A percentile compares a stretch with the other conserved stretches of the same genome.
phyloP scores from a whole-genome alignment of 2,888 invertebrate genomes.

The Galerucella pusilla region DNA sequence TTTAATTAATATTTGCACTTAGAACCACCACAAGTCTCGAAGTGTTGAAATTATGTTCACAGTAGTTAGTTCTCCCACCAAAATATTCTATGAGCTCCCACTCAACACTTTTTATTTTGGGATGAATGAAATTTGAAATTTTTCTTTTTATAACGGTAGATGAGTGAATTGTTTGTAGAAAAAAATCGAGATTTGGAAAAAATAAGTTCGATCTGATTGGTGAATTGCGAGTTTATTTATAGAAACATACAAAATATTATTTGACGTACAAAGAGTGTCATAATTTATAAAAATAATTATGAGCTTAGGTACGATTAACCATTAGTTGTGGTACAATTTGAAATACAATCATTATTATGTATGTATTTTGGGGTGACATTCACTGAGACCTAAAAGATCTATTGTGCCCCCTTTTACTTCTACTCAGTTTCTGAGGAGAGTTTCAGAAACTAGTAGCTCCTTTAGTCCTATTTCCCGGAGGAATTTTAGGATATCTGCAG shows the following conservation, averaged over 20 bases:
- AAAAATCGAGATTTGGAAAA: slow-evolving; percentile 2
- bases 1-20: slow-evolving; percentile 25
- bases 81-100: slow-evolving; percentile 33
- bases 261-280: neutral
- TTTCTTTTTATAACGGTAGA: slow-evolving; percentile 18
- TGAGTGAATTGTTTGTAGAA: slow-evolving; percentile 10
- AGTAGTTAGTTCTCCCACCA: slow-evolving; percentile 34
- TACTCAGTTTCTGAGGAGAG: no score
- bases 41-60: slow-evolving; percentile 21
- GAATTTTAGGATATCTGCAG: no score
- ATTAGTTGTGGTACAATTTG: neutral
- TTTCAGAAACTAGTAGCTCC: no score
- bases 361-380: no score
- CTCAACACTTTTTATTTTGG: slow-evolving; percentile 27
- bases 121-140: slow-evolving; percentile 29
- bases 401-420: no score
- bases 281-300: no score
- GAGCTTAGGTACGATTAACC: no score
- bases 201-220: neutral
- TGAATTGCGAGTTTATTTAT: slow-evolving; percentile 10
- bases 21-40: slow-evolving; percentile 19
- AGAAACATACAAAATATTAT: slow-evolving; percentile 1
- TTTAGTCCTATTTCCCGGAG: no score
- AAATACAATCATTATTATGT: neutral
- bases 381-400: no score